Base-by-base conservation (phyloP, 2,797 vertebrate species). In the Setipinna tenuifilis region DNA sequence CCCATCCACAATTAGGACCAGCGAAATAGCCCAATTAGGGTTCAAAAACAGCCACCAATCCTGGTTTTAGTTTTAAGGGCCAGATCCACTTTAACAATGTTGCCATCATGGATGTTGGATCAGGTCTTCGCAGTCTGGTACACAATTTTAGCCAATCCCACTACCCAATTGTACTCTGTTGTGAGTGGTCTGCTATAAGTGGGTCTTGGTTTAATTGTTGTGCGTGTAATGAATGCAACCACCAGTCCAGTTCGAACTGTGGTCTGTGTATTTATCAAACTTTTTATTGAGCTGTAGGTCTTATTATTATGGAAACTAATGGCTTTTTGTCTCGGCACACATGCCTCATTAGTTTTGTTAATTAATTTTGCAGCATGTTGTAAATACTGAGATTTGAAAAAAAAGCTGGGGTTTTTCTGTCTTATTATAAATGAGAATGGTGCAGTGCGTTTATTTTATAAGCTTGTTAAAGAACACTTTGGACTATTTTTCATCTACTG, bases 341-440 rank as follows among this genome's bases (percentile, higher is more conserved):
- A 78, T 41, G 23, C 82, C 61, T 54, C 80, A 35, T 25, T 7
- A 61, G 7, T 48, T 35, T 83, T 84, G 2, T 31, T 80, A 87
- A 89, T 87, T 88, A 25, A 91, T 89, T 85, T 82, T 35, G 46
- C 58, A 78, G 84, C 85, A 31, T 68, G 62, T 68, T 84, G 25
- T 65, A 62, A 84, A 28, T 44, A 23, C 28, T 54, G 31, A 23
- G n/a, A 14, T 46, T 83, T 46, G n/a, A n/a, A 86, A 87, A 61
- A 23, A 80, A 84, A 54, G 62, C 62, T 75, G 31, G 31, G 25
- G 23, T 54, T 85, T 65, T 61, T 57, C 57, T 82, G 25, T 28
- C 28, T 71, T 28, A 12, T 16, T 14, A 71, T 16, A 23, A 28
- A 23, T 71, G 28, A 71, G 28, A 71, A 71, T 16, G 12, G 65